Base-by-base conservation (phyloP, 2,888 invertebrate genomes). In the Camptogramma bilineatum region DNA sequence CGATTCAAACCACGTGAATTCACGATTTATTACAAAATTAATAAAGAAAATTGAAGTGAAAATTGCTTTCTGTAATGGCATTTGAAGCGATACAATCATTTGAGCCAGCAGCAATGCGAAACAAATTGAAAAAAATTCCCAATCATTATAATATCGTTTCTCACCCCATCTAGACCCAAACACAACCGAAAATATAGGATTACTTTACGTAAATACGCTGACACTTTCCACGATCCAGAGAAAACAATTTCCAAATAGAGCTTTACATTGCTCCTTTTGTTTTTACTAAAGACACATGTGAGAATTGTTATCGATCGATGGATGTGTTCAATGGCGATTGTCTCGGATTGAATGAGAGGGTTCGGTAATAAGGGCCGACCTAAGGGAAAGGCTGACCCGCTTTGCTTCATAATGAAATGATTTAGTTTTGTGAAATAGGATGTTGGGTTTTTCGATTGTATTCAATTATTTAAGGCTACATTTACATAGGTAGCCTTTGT, bases 251-350 rank as follows among this genome's bases (percentile, higher is more conserved):
- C 70, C 56, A 59, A 69, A 62, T 57, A 57, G 19, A 77, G 73
- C 66, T 73, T 75, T 77, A 74, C 77, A 81, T 77, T 75, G 78
- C 80, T 74, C 74, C 74, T 80, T 83, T 80, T 79, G 79, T 80
- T 80, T 82, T 76, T 77, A 74, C 72, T 71, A 72, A 72, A 69
- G 69, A 70, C 76, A 73, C 76, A 69, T 70, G 70, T 66, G 77
- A 74, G 75, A 74, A 78, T 75, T 74, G 79, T 78, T 80, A 81
- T 74, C 70, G 73, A 71, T 78, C 82, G 69, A 82, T 83, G 82
- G 74, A 80, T 75, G 68, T 74, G 74, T 72, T 76, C 74, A 71
- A 67, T 69, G 71, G 61, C 75, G 76, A 81, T 83, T 76, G 75
- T 74, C 75, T 73, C 75, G 69, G 70, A 69, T 76, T 74, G 72